Evolutionary conservation across 2,113 vertebrate genomes (phyloP).

Genomic region (Sterrhoptilus dennistouni): DNA sequence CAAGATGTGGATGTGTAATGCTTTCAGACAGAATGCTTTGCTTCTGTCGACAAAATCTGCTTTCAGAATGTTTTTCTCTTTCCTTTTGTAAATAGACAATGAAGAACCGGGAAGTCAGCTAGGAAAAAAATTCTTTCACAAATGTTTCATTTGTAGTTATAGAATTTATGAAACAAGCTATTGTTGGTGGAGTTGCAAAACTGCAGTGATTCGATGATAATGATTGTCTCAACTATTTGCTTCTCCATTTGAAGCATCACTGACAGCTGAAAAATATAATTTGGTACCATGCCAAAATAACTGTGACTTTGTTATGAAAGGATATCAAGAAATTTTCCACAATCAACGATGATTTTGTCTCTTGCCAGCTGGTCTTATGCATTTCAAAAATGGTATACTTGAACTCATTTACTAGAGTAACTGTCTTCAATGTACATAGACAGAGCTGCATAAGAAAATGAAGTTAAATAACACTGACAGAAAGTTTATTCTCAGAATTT

Average conservation of each 20-base stretch:
- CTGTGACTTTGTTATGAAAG: not conserved
- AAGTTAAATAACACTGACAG: not conserved
- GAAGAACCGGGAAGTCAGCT: not conserved
- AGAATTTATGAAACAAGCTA: not conserved
- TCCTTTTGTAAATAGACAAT: not conserved
- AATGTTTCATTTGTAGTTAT: not conserved
- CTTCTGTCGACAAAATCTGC: not conserved
- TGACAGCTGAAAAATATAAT: conserved; percentile 16
- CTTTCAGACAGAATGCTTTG: not conserved
- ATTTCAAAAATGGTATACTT: not conserved
- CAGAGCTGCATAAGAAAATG: not conserved
- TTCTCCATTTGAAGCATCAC: not conserved
- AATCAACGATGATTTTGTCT: not conserved
- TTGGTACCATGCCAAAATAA: not conserved
- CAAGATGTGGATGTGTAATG: not conserved
- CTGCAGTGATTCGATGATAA: not conserved
- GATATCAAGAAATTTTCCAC: not conserved
- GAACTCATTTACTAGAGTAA: not conserved
- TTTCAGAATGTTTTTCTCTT: not conserved
- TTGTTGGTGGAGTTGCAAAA: not conserved
- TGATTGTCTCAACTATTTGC: not conserved
- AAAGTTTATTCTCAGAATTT: not conserved
- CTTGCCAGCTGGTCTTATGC: not conserved
- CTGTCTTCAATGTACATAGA: not conserved
- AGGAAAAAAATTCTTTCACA: not conserved